Conservation (phyloP, 1,140 invertebrate genomes). For the Bombus impatiens region DNA sequence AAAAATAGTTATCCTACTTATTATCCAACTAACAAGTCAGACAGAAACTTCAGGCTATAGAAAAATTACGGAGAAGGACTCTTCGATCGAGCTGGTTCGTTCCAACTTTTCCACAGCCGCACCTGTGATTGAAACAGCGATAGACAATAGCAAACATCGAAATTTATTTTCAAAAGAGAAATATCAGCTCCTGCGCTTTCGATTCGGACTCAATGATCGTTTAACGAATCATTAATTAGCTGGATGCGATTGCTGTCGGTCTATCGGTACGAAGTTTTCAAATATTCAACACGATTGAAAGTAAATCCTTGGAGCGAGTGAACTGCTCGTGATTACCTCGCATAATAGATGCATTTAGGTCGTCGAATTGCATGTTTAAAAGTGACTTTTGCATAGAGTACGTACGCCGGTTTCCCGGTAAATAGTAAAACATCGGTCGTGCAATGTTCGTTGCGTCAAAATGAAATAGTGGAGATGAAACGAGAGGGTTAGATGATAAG, state of each 20-base stretch:
- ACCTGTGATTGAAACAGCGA: background rate
- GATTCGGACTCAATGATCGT: background rate
- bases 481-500: background rate
- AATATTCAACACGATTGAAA: conserved; percentile 22
- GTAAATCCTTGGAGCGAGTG: background rate
- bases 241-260: background rate
- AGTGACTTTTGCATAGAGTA: background rate
- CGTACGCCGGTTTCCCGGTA: background rate
- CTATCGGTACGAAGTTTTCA: background rate
- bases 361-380: background rate
- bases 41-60: background rate
- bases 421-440: background rate
- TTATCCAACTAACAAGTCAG: background rate
- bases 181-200: background rate
- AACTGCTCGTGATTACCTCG: background rate
- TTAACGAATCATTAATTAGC: conserved; percentile 7
- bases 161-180: background rate
- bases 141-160: background rate
- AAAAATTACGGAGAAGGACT: background rate
- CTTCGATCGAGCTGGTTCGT: background rate
- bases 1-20: background rate
- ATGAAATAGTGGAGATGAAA: background rate
- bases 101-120: background rate
- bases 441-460: background rate
- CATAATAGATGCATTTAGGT: conserved; percentile 13